These are phyloP conservation scores for Metopia argyrocephala DNA, from an alignment of 2,888 invertebrate species.

Conservation along the genomic window DNA sequence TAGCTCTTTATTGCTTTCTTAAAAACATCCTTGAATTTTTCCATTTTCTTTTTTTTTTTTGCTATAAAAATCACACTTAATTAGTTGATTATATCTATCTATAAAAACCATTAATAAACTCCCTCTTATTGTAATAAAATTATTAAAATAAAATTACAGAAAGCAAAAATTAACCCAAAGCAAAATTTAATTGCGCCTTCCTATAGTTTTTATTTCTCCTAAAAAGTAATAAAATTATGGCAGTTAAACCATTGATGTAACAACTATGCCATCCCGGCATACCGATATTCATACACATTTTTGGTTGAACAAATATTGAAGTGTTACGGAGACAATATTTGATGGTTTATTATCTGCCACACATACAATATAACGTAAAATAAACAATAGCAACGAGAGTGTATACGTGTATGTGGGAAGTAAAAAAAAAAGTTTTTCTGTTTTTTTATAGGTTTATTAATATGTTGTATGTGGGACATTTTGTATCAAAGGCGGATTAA, in stretches of 20 bases:
- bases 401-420: too few species aligned
- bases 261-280: too few species aligned
- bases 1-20: too few species aligned
- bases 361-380: not conserved
- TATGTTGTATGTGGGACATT: too few species aligned
- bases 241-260: not conserved
- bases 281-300: not conserved
- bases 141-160: not conserved
- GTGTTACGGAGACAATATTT: not conserved
- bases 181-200: not conserved
- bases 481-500: too few species aligned
- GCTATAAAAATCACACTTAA: conserved; percentile 51
- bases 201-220: too few species aligned
- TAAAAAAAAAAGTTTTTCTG: too few species aligned
- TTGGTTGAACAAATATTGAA: not conserved
- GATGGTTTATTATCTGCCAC: not conserved
- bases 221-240: not conserved
- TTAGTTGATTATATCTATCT: conserved; percentile 30
- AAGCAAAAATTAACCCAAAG: not conserved
- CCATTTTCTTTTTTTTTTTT: not conserved
- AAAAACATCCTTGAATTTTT: too few species aligned
- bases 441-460: too few species aligned
- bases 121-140: not conserved
- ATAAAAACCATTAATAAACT: conserved; percentile 24
- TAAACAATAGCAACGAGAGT: too few species aligned